Conservation (phyloP, 1,140 invertebrate genomes). For the Drosophila biarmipes region DNA sequence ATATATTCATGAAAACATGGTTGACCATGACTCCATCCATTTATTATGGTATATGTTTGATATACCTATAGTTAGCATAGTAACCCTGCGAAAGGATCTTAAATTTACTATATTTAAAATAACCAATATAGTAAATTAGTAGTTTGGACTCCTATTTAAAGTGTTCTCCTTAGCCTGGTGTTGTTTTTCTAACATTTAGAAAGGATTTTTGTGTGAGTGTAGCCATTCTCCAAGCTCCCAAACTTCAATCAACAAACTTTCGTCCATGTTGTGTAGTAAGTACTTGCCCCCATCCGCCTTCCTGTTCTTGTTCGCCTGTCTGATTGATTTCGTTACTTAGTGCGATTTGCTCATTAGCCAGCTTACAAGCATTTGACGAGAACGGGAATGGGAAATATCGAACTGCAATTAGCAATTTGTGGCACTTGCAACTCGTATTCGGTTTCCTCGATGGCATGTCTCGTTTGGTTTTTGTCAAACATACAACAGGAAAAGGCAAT, state of each 20-base stretch:
- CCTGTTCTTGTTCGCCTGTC: slow-evolving; percentile 7
- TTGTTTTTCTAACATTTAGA: neutral
- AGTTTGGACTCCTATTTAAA: too few species aligned
- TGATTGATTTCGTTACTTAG: slow-evolving; percentile 39
- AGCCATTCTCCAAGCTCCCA: neutral
- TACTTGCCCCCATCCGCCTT: neutral
- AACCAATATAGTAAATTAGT: too few species aligned
- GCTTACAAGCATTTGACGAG: slow-evolving; percentile 9
- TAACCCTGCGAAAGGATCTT: too few species aligned
- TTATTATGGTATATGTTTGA: too few species aligned
- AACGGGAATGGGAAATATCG: slow-evolving; percentile 15
- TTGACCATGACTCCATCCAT: too few species aligned
- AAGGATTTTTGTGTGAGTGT: neutral
- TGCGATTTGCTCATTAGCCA: slow-evolving; percentile 37
- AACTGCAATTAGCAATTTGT: slow-evolving; percentile 48
- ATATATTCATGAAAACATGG: too few species aligned
- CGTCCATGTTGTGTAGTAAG: neutral
- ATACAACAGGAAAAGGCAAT: slow-evolving; percentile 48
- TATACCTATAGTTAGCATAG: too few species aligned
- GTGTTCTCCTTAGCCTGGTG: too few species aligned
- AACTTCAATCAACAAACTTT: slow-evolving; percentile 7
- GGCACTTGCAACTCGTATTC: slow-evolving; percentile 22
- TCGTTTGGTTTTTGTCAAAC: neutral
- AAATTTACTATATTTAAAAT: too few species aligned
- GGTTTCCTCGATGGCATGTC: slow-evolving; percentile 19